Evolutionary conservation across 2,888 invertebrate species (phyloP), one percentile per base, ranked within the genome.

Genomic region (Thereva nobilitata): DNA sequence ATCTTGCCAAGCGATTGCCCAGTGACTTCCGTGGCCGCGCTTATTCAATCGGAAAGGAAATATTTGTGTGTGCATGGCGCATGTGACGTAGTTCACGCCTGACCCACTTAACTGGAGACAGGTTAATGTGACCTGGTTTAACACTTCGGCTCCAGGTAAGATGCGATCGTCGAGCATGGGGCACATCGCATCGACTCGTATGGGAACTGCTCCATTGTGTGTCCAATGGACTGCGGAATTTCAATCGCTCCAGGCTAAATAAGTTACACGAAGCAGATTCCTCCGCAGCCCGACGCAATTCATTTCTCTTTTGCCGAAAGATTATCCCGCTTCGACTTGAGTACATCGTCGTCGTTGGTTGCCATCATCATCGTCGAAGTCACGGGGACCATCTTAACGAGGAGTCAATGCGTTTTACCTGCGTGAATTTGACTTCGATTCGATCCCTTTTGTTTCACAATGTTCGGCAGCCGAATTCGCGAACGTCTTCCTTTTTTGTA

Each of bases 81-180:
- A 69, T 66, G 71, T 72, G 71, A 72, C 70, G 70, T 72, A 70
- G 69, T 72, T 71, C 72, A 73, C 72, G 72, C 70, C 71, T 73
- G 72, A 72, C 74, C 74, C 50, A 74, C 73, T 72, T 74, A 70
- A 70, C 70, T 68, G 71, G 64, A 73, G 72, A 64, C 72, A 72
- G 71, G 72, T 72, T 74, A 67, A 69, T 71, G 67, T 71, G 71
- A 72, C 73, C 73, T 66, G 70, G 71, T 72, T 73, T 55, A 38
- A 53, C 47, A 38, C 34, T 47, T 35, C n/a, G 44, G 47, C 47
- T 47, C 55, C 55, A 40, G n/a, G 54, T 55, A 54, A 10, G 23
- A 41, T 49, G 50, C 41, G 50, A 61, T 41, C 49, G 50, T 50
- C 42, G 61, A 12, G 34, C 50, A 42, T 42, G 12, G 50, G 1